Conservation (phyloP, 2,797 vertebrate genomes). For the Sebastiscus tertius region DNA sequence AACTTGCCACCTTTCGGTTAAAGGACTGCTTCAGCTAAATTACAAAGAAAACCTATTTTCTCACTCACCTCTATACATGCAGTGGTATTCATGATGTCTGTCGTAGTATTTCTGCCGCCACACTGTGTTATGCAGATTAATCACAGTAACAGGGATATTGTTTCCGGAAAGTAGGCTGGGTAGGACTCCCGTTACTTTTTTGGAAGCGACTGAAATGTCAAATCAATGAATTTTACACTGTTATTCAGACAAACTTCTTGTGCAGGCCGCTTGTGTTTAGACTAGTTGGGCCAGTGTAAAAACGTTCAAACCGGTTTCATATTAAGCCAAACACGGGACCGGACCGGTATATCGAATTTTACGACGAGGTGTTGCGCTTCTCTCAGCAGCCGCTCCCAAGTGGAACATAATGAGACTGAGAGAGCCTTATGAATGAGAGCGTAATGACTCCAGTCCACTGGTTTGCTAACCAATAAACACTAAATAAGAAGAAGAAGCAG, state of each 20-base stretch:
- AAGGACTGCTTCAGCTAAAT: slow-evolving; percentile 6
- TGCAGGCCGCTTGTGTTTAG: neutral
- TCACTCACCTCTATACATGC: neutral
- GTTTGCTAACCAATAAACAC: neutral
- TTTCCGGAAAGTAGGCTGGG: neutral
- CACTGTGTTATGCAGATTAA: neutral
- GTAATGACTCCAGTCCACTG: neutral
- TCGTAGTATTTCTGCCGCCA: neutral
- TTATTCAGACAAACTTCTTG: neutral
- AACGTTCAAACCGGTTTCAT: neutral
- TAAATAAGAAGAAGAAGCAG: neutral
- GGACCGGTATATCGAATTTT: neutral
- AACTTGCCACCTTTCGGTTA: slow-evolving; percentile 5
- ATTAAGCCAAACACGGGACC: neutral
- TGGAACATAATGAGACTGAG: neutral
- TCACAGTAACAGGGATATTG: neutral
- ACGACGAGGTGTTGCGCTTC: too few relatives aligned
- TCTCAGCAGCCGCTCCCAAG: too few relatives aligned
- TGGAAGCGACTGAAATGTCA: neutral
- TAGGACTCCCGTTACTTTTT: neutral
- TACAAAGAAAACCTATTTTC: slow-evolving; percentile 28
- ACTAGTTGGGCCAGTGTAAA: neutral
- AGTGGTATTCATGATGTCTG: too few relatives aligned
- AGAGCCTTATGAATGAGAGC: neutral
- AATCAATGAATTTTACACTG: neutral